phyloP scores from a whole-genome alignment of 2,113 vertebrate genomes.

The Festucalex cinctus region DNA sequence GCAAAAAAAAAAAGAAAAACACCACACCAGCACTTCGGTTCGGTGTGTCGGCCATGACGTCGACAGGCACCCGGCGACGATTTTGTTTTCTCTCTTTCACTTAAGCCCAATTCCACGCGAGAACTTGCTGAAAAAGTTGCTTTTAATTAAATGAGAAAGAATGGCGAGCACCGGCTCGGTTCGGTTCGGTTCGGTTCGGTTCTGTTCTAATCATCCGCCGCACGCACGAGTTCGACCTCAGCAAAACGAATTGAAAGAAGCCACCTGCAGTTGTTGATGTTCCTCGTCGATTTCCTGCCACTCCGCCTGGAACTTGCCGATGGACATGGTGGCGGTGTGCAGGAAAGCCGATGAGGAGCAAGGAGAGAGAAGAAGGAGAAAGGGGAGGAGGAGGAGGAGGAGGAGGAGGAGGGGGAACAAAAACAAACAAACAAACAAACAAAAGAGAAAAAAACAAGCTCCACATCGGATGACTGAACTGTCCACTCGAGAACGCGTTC shows the following conservation, averaged over 20 bases:
- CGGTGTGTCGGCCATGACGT: slow-evolving; percentile 19
- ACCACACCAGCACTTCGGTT: not conserved
- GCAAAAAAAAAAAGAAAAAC: no score
- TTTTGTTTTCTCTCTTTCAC: no score
- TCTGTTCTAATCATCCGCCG: slow-evolving; percentile 13
- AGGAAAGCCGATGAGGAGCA: not conserved
- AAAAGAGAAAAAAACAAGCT: not conserved
- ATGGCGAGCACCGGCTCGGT: slow-evolving; percentile 18
- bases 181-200: not conserved
- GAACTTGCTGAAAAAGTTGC: not conserved
- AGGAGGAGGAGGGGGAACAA: not conserved
- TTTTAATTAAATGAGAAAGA: slow-evolving; percentile 16
- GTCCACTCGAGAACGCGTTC: slow-evolving; percentile 25
- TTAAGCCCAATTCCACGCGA: not conserved
- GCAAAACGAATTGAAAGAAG: not conserved
- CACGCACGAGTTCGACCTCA: not conserved
- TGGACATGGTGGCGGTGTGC: slow-evolving; percentile 59
- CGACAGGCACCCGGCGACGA: not conserved
- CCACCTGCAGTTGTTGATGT: slow-evolving; percentile 89
- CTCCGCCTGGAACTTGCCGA: slow-evolving; percentile 75
- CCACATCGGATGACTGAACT: slow-evolving; percentile 8
- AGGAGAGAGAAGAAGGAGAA: not conserved
- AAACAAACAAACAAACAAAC: not conserved
- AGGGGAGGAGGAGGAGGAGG: not conserved
- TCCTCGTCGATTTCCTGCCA: slow-evolving; percentile 85